Percentiles rank a stretch among this genome's conserved stretches.
Conservation (phyloP, 2,797 vertebrate genomes). For the Propithecus perrieri region DNA sequence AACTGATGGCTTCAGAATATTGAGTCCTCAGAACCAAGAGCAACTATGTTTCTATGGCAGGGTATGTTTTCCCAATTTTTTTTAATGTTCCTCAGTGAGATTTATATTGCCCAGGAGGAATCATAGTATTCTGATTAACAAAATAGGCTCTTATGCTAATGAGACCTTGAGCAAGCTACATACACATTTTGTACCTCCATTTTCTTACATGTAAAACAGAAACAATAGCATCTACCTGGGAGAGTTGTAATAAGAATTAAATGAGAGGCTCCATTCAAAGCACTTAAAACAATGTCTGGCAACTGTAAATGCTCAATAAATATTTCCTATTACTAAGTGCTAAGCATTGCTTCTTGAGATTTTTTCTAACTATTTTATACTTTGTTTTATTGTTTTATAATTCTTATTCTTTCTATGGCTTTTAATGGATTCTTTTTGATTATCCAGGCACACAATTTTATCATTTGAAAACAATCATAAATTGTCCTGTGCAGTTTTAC, state of each 20-base stretch:
- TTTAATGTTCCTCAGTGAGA: not conserved
- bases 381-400: not conserved
- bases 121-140: not conserved
- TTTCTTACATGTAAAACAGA: not conserved
- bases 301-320: not conserved
- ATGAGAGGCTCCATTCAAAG: not conserved
- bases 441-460: not conserved
- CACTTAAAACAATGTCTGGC: not conserved
- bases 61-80: not conserved
- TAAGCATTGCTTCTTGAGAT: not conserved
- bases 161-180: not conserved
- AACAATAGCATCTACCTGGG: not conserved
- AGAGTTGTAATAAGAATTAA: not conserved
- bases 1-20: not conserved
- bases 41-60: not conserved
- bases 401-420: not conserved
- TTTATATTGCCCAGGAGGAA: not conserved
- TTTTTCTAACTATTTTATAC: not conserved
- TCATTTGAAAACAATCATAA: not conserved
- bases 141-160: not conserved
- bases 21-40: not conserved
- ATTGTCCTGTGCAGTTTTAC: not conserved
- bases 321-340: not conserved
- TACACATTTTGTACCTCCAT: not conserved
- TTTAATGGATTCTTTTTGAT: not conserved